These are phyloP conservation scores for Ligdia adustata DNA, from an alignment of 2,888 invertebrate genomes.

Conservation along the genomic window DNA sequence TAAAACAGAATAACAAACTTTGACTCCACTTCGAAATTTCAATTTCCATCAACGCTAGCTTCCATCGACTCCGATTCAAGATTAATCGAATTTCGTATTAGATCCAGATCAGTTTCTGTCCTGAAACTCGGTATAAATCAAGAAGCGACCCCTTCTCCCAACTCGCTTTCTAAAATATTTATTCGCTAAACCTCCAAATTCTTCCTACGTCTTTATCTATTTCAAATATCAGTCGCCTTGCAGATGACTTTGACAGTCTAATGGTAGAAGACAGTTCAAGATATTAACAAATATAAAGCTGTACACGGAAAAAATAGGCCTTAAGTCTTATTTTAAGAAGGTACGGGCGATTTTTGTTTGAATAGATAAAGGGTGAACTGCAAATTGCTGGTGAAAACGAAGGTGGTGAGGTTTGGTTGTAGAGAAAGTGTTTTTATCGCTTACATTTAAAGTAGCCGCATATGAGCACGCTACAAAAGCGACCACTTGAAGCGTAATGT, in stretches of 20 bases:
- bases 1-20: too few relatives aligned
- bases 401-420: constrained; percentile 18
- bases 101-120: too few relatives aligned
- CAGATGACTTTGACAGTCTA: constrained; percentile 60
- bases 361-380: constrained; percentile 10
- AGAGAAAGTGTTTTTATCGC: too few relatives aligned
- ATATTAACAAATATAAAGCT: constrained; percentile 47
- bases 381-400: constrained; percentile 27
- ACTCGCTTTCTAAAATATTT: constrained; percentile 7
- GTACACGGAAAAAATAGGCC: constrained; percentile 12
- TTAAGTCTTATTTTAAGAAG: constrained; percentile 19
- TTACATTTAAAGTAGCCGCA: too few relatives aligned
- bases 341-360: constrained; percentile 39
- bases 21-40: too few relatives aligned
- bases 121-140: not conserved
- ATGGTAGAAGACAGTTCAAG: constrained; percentile 53
- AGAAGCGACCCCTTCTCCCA: not conserved
- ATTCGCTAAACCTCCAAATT: constrained; percentile 15
- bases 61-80: too few relatives aligned
- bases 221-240: constrained; percentile 46
- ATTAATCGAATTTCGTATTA: too few relatives aligned
- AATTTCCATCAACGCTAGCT: too few relatives aligned
- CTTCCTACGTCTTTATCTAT: constrained; percentile 37
- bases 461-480: too few relatives aligned
- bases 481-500: too few relatives aligned